Base-by-base conservation (phyloP, 2,113 vertebrate genomes). In the Istiophorus platypterus region DNA sequence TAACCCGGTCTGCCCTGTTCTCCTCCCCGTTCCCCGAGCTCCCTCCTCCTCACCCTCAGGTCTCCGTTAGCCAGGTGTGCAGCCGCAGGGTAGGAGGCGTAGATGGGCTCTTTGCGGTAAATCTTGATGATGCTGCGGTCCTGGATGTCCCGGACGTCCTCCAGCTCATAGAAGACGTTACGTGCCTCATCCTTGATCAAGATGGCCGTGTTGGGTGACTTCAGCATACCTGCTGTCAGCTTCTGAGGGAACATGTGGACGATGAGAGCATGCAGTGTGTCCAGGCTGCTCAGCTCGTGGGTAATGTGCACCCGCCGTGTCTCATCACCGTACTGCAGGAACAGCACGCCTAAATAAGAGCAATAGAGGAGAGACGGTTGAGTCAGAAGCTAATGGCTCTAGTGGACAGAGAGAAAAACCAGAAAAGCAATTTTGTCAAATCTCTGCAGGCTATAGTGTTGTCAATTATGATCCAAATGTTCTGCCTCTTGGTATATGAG, bases 161-260 rank as follows among this genome's bases (percentile, higher is more conserved):
- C 98, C 79, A 99, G 95, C 92, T 99, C 98, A 1, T 99, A 99
- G 96, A 99, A 99, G 88, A 99, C 97, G 0, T 99, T 99, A 2
- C 98, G 96, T 0, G 98, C 96, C 93, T 99, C 98, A 8, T 99
- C 98, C 89, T 99, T 99, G 96, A 99, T 99, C 91, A 99, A 92
- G 94, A 99, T 99, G 91, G 98, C 98, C 0, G 98, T 99, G 95
- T 99, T 99, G 90, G 98, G 95, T 2, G 98, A 99, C 86, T 99
- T 99, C 17, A 99, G 96, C 98, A 99, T 99, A 56, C 97, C 97
- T 82, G 98, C 97, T 26, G 98, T 99, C 90, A 99, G 95, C 94
- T 99, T 99, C 95, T 99, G 98, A 51, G 98, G 98, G 95, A 99
- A 99, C 97, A 99, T 99, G 96, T 99, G 98, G 58, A 97, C 97